Base-by-base conservation (phyloP, 2,888 invertebrate species). In the Dryomyza anilis region DNA sequence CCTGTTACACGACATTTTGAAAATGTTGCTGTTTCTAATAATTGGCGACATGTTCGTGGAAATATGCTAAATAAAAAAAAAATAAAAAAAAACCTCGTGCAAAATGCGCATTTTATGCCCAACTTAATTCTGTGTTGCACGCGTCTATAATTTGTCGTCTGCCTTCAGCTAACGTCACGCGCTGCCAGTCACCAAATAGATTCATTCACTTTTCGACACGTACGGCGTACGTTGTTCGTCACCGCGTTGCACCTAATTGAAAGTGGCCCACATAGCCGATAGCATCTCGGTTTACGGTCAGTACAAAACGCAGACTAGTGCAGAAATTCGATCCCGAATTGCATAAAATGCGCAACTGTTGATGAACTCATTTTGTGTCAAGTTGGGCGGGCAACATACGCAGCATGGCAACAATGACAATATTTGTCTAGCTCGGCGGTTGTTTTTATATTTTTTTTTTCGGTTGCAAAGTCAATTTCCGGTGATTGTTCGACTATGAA, bases 401-500 rank as follows among this genome's bases (percentile, higher is more conserved):
- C n/a, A n/a, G n/a, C n/a, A n/a, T 23, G 14, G 23, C 48, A 50
- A 50, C 48, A 50, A 50, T 23, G 23, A 50, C 23, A 50, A 50
- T 23, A 50, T 12, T 10, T 23, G 12, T 3, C 14, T 39, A n/a
- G n/a, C 39, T 39, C 3, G 16, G 16, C 16, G 43, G 39, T 7
- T 39, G 39, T 39, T 12, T n/a, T n/a, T 7, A 50, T 14, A 23
- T 23, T 23, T 21, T 23, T 50, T n/a, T n/a, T n/a, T n/a, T n/a
- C n/a, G n/a, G n/a, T n/a, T 50, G 48, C 48, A 14, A 55, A 33
- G 55, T 21, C 36, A 36, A 55, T 36, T 55, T 55, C 55, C 36
- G 55, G 55, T 55, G 55, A 19, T 55, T 36, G 55, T 36, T 55
- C 36, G 36, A 55, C 55, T 55, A 16, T 55, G 55, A 55, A n/a